Base-by-base conservation (phyloP, 35 echinoderm and acorn worm species). In the Eucidaris tribuloides region DNA sequence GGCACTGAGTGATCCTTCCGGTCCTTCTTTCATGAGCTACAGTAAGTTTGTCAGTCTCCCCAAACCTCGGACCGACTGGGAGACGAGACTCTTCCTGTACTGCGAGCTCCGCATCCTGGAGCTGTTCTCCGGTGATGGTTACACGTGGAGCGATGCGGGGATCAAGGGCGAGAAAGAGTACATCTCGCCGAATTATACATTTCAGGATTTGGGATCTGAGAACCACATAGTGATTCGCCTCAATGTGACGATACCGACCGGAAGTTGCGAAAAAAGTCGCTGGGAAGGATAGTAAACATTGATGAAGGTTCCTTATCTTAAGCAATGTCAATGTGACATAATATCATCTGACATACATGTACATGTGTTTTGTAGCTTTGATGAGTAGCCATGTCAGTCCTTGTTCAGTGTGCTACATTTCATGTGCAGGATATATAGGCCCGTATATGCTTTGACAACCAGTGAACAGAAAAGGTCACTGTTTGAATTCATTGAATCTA, bases 61-160 rank as follows among this genome's bases (percentile, higher is more conserved):
- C 0, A 86, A 77, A 77, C 95, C 95, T 3, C 84, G 84, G 29
- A 78, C 74, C 43, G 82, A 83, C 48, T 98, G 95, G 95, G 81
- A 98, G 65, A 82, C 91, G 2, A 63, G 95, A 43, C 71, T 89
- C 3, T 98, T 98, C 46, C 76, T 98, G 20, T 98, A 98, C 66
- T 98, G 95, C 42, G 95, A 98, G 84, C 32, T 98, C 35, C 57
- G 90, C n/a, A 86, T 98, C 22, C 83, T 98, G 46, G 95, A 98
- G 58, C 65, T 98, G 22, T 98, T 93, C 60, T 72, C 76, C 4
- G 95, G 95, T 6, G 87, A 98, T 86, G 95, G 95, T 0, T 80
- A 82, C 35, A 98, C 95, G 0, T 85, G 81, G 37, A 45, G 44
- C 24, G 72, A 85, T 6, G 78, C 88, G 44, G 94, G 94, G 20